Base-by-base conservation (phyloP, 1,140 invertebrate species). In the Dendrolimus kikuchii region DNA sequence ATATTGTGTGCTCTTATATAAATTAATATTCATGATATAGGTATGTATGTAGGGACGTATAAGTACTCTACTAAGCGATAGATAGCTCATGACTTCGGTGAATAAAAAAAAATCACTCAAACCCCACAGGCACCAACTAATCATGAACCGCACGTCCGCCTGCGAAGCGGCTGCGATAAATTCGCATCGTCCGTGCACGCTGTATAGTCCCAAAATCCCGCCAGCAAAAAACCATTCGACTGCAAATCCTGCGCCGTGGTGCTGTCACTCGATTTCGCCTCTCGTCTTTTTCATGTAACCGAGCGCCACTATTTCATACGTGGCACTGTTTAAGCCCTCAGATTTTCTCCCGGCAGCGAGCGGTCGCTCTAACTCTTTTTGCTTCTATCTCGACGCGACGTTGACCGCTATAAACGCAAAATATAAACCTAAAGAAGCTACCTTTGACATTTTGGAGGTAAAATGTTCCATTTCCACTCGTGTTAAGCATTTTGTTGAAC, bases 271-370 rank as follows among this genome's bases (percentile, higher is more conserved):
- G 80, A 86, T 86, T 82, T 79, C 78, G 79, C 72, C 77, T 80
- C 71, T 77, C 82, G 77, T 86, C 80, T 86, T 83, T 86, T 86
- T 86, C 80, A 83, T 82, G 82, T 86, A 81, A 81, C 77, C 79
- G 74, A 81, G 73, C 76, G 60, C 70, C 62, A 79, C 75, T 85
- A 83, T 86, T 86, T 86, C 82, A 83, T 86, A 81, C 80, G 76
- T 69, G 77, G 71, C 71, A 81, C 72, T 86, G 80, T 86, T 83
- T 86, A 86, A 86, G 80, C 82, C 71, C 79, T 77, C 77, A 81
- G 82, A 86, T 83, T 84, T 84, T 77, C 79, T 80, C 79, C 50
- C 78, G 74, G 72, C 72, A 74, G 73, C 70, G 74, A 73, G 68
- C 74, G 71, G 66, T 69, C 66, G 72, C 64, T 69, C 58, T 67